These are phyloP conservation scores for Myotis vivesi DNA, from an alignment of 2,797 vertebrate species.

Conservation along the genomic window DNA sequence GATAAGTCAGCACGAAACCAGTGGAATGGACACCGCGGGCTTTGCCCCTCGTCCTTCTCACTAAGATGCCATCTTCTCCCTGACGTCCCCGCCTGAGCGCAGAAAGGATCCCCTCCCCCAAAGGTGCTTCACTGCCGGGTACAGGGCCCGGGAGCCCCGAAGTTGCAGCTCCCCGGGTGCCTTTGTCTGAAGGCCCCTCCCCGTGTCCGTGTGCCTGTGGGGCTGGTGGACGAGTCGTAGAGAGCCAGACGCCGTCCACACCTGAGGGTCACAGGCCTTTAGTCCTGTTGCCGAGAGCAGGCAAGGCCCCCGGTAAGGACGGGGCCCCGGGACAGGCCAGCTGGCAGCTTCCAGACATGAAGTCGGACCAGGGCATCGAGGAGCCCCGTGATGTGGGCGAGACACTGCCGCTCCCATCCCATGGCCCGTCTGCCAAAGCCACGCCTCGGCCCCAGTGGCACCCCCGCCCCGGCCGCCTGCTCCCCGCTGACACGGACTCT, in stretches of 20 bases:
- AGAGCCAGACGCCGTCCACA: fast-evolving
- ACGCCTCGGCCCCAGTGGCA: fast-evolving
- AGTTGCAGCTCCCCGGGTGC: fast-evolving
- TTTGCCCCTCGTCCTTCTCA: background rate
- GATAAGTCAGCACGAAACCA: background rate
- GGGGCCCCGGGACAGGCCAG: background rate
- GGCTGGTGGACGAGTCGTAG: fast-evolving
- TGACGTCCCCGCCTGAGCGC: background rate
- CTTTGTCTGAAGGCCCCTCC: background rate
- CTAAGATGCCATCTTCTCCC: background rate
- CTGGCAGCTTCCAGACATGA: background rate
- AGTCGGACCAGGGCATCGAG: background rate
- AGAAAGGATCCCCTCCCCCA: background rate
- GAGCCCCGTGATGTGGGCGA: background rate
- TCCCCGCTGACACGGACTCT: fast-evolving
- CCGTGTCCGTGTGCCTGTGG: fast-evolving
- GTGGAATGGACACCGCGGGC: background rate
- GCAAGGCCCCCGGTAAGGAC: fast-evolving
- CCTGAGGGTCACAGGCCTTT: fast-evolving
- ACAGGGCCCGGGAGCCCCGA: fast-evolving
- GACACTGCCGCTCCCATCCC: background rate
- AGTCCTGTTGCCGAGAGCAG: background rate
- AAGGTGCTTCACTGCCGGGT: background rate
- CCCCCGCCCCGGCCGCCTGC: fast-evolving
- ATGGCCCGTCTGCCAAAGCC: background rate